Base-by-base conservation (phyloP, 1,140 invertebrate genomes). In the Catajapyx aquilonaris region DNA sequence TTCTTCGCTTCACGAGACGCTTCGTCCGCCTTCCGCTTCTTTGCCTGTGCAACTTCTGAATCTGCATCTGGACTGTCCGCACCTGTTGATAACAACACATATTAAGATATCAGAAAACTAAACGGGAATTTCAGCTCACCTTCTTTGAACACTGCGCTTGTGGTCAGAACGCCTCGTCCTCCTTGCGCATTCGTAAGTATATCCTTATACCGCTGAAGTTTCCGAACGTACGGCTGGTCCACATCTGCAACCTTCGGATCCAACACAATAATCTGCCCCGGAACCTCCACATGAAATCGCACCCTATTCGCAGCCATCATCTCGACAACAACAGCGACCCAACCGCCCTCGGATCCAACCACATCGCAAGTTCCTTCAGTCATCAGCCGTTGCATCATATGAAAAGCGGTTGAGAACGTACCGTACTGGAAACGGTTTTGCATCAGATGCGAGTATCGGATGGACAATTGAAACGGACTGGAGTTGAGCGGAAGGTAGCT, bases 211-310 rank as follows among this genome's bases (percentile, higher is more conserved):
- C 25, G 28, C 15, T 35, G 7, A 17, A 61, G 52, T 44, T 62
- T 60, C 45, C 58, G 50, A 28, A 57, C 43, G 47, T 64, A 60
- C 41, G 51, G 51, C 35, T 64, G 62, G 41, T 69, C 62, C 33
- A 58, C 59, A 21, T 65, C 59, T 10, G 57, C 46, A 2, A 68
- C 46, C 19, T 53, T 54, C 0, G 64, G 65, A 52, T 73, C 68
- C 20, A 74, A 49, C 35, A 66, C 59, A 21, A 73, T 61, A 7
- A 70, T 54, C 34, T 71, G 62, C 17, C 71, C 66, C 0, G 71
- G 71, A 37, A 73, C 60, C 28, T 64, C 53, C 20, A 68, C 53
- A 35, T 63, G 49, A 34, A 71, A 61, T 5, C 11, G 7, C 20
- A 46, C 37, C 39, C 41, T 30, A 2, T 49, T 41, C 7, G 34